Evolutionary conservation across 2,797 vertebrate species (phyloP).

Genomic region (Tapera naevia): DNA sequence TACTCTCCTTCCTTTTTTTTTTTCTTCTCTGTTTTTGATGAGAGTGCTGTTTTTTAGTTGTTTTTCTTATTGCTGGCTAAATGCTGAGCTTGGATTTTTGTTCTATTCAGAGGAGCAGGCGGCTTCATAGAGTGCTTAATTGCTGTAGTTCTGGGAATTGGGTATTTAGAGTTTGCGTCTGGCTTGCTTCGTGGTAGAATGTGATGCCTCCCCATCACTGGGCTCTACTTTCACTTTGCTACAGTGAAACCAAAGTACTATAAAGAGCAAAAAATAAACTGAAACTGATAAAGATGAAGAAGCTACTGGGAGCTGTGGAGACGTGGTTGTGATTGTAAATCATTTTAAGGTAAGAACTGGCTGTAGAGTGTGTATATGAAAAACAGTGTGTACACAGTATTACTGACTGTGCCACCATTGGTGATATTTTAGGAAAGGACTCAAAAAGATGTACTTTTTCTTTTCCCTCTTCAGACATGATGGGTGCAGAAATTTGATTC

Average conservation of each 20-base stretch:
- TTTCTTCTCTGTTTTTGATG: background rate
- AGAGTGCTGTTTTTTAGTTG: background rate
- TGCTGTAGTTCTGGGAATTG: slow-evolving; percentile 23
- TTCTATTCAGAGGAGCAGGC: background rate
- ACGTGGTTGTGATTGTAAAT: background rate
- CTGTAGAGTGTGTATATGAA: background rate
- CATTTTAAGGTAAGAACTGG: background rate
- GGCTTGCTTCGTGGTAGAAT: background rate
- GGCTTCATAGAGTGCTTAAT: slow-evolving; percentile 1
- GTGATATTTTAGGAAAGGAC: background rate
- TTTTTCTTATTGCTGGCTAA: background rate
- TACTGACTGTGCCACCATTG: background rate
- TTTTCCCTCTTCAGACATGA: background rate
- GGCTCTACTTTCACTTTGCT: background rate
- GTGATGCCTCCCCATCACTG: background rate
- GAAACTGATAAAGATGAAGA: background rate
- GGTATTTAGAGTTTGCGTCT: background rate
- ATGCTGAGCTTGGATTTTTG: slow-evolving; percentile 23
- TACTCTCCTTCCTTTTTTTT: background rate
- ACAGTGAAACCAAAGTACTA: background rate
- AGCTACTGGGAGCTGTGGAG: background rate
- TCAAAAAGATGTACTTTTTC: background rate
- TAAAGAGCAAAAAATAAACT: background rate
- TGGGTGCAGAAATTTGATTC: background rate
- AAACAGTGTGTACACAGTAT: background rate